Evolutionary conservation across 2,888 invertebrate genomes (phyloP).

Genomic region (Orchestes rusci): DNA sequence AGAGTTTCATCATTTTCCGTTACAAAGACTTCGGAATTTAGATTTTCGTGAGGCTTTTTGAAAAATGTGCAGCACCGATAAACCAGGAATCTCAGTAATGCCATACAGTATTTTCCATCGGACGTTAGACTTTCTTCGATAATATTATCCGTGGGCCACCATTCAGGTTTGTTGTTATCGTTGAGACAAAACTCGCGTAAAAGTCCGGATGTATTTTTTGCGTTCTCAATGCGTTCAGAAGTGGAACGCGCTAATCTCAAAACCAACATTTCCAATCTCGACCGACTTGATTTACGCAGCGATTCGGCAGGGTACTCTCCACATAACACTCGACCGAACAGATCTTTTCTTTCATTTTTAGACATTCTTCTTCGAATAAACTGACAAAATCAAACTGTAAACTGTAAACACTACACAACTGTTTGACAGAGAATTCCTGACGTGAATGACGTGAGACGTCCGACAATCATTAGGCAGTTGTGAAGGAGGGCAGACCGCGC

Average conservation of each 20-base stretch:
- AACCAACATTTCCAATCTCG: slow-evolving; percentile 16
- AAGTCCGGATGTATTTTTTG: slow-evolving; percentile 12
- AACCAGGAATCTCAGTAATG: slow-evolving; percentile 14
- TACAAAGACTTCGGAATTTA: slow-evolving; percentile 9
- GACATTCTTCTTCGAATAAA: no score
- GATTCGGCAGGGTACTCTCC: slow-evolving; percentile 15
- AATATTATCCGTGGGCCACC: slow-evolving; percentile 20
- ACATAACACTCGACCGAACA: slow-evolving; percentile 12
- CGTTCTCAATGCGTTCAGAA: slow-evolving; percentile 6
- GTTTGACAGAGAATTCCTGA: no score
- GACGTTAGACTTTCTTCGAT: slow-evolving; percentile 12
- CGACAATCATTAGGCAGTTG: no score
- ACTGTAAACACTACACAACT: no score
- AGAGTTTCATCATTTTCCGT: slow-evolving; percentile 8
- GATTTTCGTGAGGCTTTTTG: slow-evolving; percentile 13
- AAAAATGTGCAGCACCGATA: slow-evolving; percentile 21
- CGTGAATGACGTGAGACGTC: no score
- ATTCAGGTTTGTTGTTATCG: slow-evolving; percentile 15
- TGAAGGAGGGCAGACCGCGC: no score
- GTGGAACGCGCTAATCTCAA: slow-evolving; percentile 15
- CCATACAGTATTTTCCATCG: slow-evolving; percentile 14
- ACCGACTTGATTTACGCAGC: slow-evolving; percentile 17
- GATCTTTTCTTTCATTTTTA: no score
- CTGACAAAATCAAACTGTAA: no score
- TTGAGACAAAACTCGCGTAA: slow-evolving; percentile 15